Percentiles rank a stretch among this genome's conserved stretches.
phyloP scores from a whole-genome alignment of 2,797 vertebrate species.

The Alcedo quadribrachys region DNA sequence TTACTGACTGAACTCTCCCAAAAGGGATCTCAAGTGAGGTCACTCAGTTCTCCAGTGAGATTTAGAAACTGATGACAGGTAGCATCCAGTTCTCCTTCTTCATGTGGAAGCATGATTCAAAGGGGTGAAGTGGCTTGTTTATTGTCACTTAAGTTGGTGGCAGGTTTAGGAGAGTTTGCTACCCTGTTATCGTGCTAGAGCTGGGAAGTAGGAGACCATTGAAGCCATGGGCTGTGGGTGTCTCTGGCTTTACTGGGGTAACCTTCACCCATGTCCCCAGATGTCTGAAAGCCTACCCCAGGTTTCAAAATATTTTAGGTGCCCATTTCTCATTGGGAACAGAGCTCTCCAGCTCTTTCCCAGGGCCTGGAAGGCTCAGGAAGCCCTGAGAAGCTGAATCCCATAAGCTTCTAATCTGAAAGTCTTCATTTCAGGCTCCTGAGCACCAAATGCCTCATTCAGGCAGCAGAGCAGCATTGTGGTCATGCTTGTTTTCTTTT shows the following conservation, averaged over 20 bases:
- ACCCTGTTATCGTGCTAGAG: not conserved
- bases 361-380: not conserved
- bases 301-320: not conserved
- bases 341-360: not conserved
- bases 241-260: not conserved
- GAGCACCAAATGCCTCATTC: not conserved
- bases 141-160: not conserved
- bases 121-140: not conserved
- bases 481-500: not conserved
- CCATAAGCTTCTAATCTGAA: not conserved
- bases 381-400: not conserved
- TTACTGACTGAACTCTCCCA: not conserved
- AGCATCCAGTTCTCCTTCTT: not conserved
- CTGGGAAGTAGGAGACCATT: not conserved
- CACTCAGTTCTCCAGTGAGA: not conserved
- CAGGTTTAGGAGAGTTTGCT: not conserved
- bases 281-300: not conserved
- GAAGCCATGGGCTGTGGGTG: not conserved
- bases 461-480: not conserved
- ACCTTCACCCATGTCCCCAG: rapidly evolving
- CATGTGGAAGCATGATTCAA: not conserved
- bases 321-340: not conserved
- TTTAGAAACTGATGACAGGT: not conserved
- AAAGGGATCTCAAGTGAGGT: not conserved
- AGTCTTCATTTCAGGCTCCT: not conserved